Percentiles rank a stretch among this genome's conserved stretches.
Conservation (phyloP, 2,888 invertebrate species). For the Ophion ventricosus region DNA sequence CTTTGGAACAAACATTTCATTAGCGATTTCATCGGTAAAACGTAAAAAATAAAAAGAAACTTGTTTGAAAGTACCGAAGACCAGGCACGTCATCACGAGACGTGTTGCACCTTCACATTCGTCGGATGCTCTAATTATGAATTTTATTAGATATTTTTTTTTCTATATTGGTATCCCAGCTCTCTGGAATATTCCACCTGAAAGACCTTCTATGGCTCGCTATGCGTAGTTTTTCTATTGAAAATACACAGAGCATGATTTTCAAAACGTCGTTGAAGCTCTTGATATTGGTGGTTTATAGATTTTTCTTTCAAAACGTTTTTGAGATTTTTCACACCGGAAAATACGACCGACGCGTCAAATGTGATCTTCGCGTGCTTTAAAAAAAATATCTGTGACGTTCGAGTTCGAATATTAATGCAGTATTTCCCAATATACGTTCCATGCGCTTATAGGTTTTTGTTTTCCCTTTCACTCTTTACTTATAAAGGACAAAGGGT, state of each 20-base stretch:
- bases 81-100: neutral
- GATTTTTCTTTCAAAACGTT: neutral
- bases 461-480: no score
- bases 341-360: neutral
- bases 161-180: neutral
- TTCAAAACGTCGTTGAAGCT: slow-evolving; percentile 5
- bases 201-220: neutral
- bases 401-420: no score
- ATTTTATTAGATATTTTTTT: slow-evolving; percentile 8
- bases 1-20: neutral
- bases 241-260: slow-evolving; percentile 1
- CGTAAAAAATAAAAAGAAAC: neutral
- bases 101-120: slow-evolving; percentile 1
- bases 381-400: no score
- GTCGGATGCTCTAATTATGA: slow-evolving; percentile 13
- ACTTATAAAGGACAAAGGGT: no score
- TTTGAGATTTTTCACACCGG: neutral
- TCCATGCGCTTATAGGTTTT: no score
- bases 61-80: neutral
- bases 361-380: no score
- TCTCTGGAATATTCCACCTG: slow-evolving; percentile 5
- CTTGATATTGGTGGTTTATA: neutral
- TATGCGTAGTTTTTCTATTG: neutral
- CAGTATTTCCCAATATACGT: no score
- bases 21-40: no score